These are phyloP conservation scores for Himalopsyche tibetana DNA, from an alignment of 2,888 invertebrate species.

Conservation along the genomic window DNA sequence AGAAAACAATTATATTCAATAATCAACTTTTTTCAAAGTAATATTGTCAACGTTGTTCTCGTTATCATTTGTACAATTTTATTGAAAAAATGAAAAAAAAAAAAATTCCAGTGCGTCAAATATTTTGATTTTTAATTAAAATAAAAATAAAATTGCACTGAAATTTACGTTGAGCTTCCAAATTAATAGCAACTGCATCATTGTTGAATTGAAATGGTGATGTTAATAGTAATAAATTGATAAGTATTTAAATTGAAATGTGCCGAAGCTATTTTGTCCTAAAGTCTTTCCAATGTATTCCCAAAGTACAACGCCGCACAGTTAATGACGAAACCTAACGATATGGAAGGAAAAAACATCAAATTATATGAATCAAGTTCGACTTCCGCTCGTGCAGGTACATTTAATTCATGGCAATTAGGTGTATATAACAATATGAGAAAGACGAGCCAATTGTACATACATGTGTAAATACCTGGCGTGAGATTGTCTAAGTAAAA, in stretches of 20 bases:
- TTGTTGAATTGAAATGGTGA: no score
- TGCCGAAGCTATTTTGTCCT: neutral
- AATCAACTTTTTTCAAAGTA: no score
- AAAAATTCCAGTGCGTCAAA: no score
- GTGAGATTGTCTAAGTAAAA: constrained; percentile 10
- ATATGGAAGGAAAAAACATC: constrained; percentile 49
- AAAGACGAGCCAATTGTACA: constrained; percentile 5
- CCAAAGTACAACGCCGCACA: neutral
- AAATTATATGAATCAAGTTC: constrained; percentile 60
- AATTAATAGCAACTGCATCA: no score
- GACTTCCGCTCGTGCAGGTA: constrained; percentile 54
- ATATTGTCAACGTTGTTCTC: no score
- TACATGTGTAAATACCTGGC: neutral
- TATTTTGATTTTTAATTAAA: no score
- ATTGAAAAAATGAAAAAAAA: no score
- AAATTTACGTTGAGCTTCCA: no score
- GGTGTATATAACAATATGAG: constrained; percentile 46
- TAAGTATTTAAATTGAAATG: neutral
- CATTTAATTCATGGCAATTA: constrained; percentile 60
- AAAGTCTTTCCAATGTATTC: constrained; percentile 29
- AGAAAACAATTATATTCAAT: no score
- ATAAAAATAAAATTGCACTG: no score
- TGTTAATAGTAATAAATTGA: no score
- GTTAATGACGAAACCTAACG: constrained; percentile 51
- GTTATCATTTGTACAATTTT: no score